These are phyloP conservation scores for Schmidtea mediterranea DNA, from an alignment of 1,140 invertebrate species.

Conservation along the genomic window DNA sequence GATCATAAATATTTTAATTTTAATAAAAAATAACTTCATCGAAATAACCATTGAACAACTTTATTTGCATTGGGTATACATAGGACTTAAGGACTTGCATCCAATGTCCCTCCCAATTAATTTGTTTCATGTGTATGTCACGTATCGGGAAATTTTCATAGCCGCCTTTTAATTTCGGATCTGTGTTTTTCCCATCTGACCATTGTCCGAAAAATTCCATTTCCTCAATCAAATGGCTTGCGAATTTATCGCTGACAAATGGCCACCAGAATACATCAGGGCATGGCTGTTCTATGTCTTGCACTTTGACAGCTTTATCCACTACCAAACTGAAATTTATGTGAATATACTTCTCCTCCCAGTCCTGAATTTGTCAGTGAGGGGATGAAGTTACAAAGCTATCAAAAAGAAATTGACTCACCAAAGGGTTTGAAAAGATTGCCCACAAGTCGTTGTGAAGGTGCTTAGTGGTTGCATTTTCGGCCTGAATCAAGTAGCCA, in stretches of 20 bases:
- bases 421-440: conserved; percentile 52
- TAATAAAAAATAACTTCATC: conserved; percentile 46
- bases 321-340: conserved; percentile 39
- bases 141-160: conserved; percentile 93
- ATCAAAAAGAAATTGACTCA: too few species aligned
- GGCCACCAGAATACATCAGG: conserved; percentile 96
- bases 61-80: conserved; percentile 63
- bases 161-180: conserved; percentile 55
- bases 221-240: conserved; percentile 55
- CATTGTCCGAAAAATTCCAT: conserved; percentile 71
- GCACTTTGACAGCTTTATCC: neutral
- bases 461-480: conserved; percentile 43
- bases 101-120: conserved; percentile 62
- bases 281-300: conserved; percentile 44
- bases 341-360: conserved; percentile 59
- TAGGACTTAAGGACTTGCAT: conserved; percentile 62
- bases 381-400: too few species aligned
- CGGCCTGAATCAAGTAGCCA: conserved; percentile 62
- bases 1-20: conserved; percentile 11
- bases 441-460: conserved; percentile 66
- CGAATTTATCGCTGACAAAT: conserved; percentile 48
- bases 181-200: conserved; percentile 71
- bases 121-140: conserved; percentile 95
- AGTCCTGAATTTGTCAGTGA: conserved; percentile 43
- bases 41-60: conserved; percentile 56